A percentile compares a stretch with the other conserved stretches of the same genome.
These are phyloP conservation scores for Philopedon plagiatum DNA, from an alignment of 2,888 invertebrate genomes.

Conservation along the genomic window DNA sequence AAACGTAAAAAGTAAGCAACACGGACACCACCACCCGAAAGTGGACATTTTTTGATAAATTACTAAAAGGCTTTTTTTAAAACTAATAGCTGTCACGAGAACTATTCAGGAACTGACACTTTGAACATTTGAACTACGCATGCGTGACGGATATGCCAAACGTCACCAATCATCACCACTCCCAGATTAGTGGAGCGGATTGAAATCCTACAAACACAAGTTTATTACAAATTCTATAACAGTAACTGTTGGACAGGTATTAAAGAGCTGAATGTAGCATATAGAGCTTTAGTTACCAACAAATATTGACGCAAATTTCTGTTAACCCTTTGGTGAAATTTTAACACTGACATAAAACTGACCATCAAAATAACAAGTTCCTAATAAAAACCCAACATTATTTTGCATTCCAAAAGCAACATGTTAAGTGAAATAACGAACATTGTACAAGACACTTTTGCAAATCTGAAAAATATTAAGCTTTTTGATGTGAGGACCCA, in stretches of 20 bases:
- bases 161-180: slow-evolving; percentile 21
- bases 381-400: slow-evolving; percentile 1
- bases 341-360: slow-evolving; percentile 10
- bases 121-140: slow-evolving; percentile 17
- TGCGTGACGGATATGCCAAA: slow-evolving; percentile 27
- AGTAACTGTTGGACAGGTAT: too few species aligned
- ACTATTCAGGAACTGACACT: slow-evolving; percentile 43
- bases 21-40: slow-evolving; percentile 79
- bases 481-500: slow-evolving; percentile 59
- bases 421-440: slow-evolving; percentile 55
- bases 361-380: slow-evolving; percentile 20
- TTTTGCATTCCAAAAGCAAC: slow-evolving; percentile 14
- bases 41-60: slow-evolving; percentile 75
- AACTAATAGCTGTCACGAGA: slow-evolving; percentile 55
- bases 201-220: too few species aligned
- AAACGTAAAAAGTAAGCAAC: slow-evolving; percentile 87
- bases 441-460: slow-evolving; percentile 49
- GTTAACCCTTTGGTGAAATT: too few species aligned
- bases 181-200: slow-evolving; percentile 14
- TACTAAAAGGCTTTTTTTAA: slow-evolving; percentile 47
- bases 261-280: too few species aligned
- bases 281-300: too few species aligned
- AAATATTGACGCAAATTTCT: too few species aligned
- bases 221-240: too few species aligned
- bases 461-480: slow-evolving; percentile 51